Conservation (phyloP, 2,888 invertebrate species). For the Eristalis tenax region DNA sequence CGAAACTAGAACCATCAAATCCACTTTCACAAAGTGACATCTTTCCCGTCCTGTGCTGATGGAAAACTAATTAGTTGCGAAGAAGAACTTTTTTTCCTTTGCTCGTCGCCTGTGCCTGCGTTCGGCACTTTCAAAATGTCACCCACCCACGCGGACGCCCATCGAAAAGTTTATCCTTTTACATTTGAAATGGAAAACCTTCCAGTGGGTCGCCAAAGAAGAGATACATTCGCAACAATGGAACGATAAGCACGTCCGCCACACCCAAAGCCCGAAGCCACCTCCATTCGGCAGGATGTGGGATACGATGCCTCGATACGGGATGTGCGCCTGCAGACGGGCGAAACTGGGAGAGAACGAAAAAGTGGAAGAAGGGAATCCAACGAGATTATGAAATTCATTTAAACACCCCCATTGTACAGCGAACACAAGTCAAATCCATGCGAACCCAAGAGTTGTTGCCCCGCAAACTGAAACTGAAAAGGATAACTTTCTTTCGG, state of each 20-base stretch:
- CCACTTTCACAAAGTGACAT: background rate
- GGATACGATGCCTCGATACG: background rate
- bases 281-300: background rate
- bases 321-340: constrained; percentile 6
- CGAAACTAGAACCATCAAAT: background rate
- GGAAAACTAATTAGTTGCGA: constrained; percentile 40
- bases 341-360: background rate
- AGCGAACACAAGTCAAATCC: constrained; percentile 5
- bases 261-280: constrained; percentile 11
- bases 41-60: background rate
- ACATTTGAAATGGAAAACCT: background rate
- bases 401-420: constrained; percentile 17
- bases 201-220: background rate
- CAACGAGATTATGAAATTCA: constrained; percentile 31
- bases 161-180: constrained; percentile 55
- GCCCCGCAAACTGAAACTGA: constrained; percentile 16
- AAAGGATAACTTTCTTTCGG: constrained; percentile 41
- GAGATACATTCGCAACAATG: constrained; percentile 30
- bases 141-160: background rate
- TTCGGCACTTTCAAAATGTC: constrained; percentile 14
- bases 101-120: background rate
- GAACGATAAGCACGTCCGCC: constrained; percentile 15
- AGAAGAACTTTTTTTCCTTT: constrained; percentile 1
- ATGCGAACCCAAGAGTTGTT: background rate
- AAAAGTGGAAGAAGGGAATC: background rate